Conservation (phyloP, 2,888 invertebrate species). For the Heliconius erato region DNA sequence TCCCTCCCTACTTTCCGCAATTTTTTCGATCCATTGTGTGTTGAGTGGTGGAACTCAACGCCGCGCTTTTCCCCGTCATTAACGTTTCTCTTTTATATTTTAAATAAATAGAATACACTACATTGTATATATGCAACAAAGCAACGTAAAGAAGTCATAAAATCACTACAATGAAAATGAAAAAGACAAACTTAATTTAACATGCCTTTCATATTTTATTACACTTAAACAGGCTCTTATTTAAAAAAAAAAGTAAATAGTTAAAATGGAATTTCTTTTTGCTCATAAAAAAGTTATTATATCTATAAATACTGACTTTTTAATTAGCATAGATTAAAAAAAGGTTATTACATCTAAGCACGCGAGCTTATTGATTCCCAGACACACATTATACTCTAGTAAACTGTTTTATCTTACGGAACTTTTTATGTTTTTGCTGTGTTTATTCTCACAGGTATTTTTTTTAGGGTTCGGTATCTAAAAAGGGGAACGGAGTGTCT, state of each 20-base stretch:
- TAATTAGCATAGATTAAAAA: constrained; percentile 36
- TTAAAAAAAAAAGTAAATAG: constrained; percentile 17
- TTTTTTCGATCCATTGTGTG: too few relatives aligned
- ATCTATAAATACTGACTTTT: constrained; percentile 13
- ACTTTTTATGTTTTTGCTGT: not conserved
- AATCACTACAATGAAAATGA: not conserved
- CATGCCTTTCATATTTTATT: constrained; percentile 4
- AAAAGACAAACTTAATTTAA: not conserved
- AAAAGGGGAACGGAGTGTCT: too few relatives aligned
- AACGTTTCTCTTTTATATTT: too few relatives aligned
- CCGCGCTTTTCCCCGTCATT: too few relatives aligned
- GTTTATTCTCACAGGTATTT: constrained; percentile 18
- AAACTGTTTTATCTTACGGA: constrained; percentile 7
- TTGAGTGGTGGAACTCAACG: too few relatives aligned
- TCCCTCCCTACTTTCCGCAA: too few relatives aligned
- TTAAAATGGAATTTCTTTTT: not conserved
- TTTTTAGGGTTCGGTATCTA: not conserved
- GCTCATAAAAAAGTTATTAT: constrained; percentile 10
- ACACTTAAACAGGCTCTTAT: not conserved
- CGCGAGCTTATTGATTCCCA: constrained; percentile 45
- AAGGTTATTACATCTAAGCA: constrained; percentile 34
- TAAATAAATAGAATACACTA: too few relatives aligned
- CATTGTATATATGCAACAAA: not conserved
- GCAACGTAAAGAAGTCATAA: not conserved
- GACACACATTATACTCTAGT: constrained; percentile 30